phyloP scores from a whole-genome alignment of 2,113 vertebrate species.

The Nannospalax galili region DNA sequence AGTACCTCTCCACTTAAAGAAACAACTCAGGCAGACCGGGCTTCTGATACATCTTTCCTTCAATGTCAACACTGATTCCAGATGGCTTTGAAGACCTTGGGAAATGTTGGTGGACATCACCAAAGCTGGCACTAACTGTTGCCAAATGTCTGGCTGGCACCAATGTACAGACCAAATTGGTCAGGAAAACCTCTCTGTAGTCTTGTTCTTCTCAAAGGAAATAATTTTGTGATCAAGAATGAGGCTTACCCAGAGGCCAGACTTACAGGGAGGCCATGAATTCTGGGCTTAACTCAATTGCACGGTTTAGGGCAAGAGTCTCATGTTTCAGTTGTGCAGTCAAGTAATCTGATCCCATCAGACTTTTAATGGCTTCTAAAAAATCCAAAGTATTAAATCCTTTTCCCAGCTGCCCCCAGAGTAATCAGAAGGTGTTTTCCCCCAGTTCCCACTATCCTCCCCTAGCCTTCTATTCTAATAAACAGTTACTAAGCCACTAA shows the following conservation, averaged over 20 bases:
- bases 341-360: conserved; percentile 67
- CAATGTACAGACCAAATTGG: conserved; percentile 66
- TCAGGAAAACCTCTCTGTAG: conserved; percentile 71
- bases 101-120: conserved; percentile 67
- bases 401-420: conserved; percentile 69
- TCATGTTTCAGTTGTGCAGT: conserved; percentile 76
- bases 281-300: conserved; percentile 72
- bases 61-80: background rate
- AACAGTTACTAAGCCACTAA: conserved; percentile 19
- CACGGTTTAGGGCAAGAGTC: conserved; percentile 57
- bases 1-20: background rate
- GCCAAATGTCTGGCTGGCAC: conserved; percentile 79
- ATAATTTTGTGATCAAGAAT: conserved; percentile 67
- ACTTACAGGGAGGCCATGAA: conserved; percentile 68
- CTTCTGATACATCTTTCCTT: background rate
- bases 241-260: conserved; percentile 72
- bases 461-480: background rate
- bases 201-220: conserved; percentile 78
- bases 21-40: background rate
- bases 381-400: conserved; percentile 73
- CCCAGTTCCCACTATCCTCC: background rate
- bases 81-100: conserved; percentile 59
- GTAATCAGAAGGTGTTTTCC: background rate
- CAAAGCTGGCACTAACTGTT: conserved; percentile 63
- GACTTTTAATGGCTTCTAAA: conserved; percentile 76